Evolutionary conservation across 2,797 vertebrate genomes (phyloP).

Genomic region (Amazona ochrocephala): DNA sequence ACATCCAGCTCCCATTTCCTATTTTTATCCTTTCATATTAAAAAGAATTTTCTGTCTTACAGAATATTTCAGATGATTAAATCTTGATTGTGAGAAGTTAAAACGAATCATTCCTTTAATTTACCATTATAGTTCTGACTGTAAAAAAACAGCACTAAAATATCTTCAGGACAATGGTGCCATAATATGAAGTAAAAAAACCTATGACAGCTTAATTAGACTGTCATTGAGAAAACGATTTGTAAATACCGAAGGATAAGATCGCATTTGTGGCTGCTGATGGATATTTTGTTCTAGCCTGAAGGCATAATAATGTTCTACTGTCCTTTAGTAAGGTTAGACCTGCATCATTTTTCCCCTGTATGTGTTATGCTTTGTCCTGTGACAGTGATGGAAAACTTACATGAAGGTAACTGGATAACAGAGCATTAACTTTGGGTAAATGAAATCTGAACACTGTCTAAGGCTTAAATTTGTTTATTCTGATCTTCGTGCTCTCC

Average conservation of each 20-base stretch:
- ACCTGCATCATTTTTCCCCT: not conserved
- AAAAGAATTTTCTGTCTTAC: not conserved
- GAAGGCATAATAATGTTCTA: not conserved
- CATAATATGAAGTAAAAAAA: not conserved
- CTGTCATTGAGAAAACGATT: not conserved
- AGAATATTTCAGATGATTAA: not conserved
- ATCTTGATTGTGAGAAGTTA: not conserved
- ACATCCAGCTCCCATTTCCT: not conserved
- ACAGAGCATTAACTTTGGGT: not conserved
- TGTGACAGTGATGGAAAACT: not conserved
- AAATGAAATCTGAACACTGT: not conserved
- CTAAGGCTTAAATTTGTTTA: not conserved
- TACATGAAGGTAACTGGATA: not conserved
- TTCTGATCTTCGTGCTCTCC: not conserved
- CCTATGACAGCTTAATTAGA: not conserved
- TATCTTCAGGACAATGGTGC: not conserved
- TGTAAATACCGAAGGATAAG: not conserved
- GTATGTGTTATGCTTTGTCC: not conserved
- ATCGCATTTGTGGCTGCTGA: not conserved
- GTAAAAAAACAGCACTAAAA: not conserved
- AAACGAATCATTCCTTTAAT: not conserved
- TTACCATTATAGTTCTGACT: not conserved
- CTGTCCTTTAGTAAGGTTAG: not conserved
- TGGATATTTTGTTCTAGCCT: not conserved
- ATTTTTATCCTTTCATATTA: not conserved